Conservation (phyloP, 1,140 invertebrate genomes). For the Palaemon carinicauda region DNA sequence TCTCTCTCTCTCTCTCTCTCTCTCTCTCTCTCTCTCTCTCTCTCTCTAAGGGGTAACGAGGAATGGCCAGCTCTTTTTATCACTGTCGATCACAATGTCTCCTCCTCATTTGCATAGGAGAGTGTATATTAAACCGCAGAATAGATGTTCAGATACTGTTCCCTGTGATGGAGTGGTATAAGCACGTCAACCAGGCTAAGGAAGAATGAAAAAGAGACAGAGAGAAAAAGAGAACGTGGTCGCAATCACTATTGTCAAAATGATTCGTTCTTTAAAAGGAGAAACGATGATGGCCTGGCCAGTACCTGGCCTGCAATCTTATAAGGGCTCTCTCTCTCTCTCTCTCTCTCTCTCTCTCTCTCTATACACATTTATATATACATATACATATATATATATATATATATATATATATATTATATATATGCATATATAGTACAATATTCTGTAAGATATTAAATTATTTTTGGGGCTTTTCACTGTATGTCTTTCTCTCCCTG, state of each 20-base stretch:
- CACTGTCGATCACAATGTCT: constrained; percentile 17
- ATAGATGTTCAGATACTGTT: constrained; percentile 39
- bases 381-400: too few relatives aligned
- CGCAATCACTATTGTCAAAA: not conserved
- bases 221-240: not conserved
- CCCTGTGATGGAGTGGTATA: constrained; percentile 36
- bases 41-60: not conserved
- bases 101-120: constrained; percentile 40
- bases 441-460: too few relatives aligned
- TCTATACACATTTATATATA: too few relatives aligned
- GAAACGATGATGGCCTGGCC: too few relatives aligned
- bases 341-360: constrained; percentile 30
- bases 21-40: not conserved
- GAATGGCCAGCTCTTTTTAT: not conserved
- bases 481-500: not conserved
- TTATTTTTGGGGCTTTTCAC: too few relatives aligned
- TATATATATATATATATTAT: too few relatives aligned
- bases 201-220: too few relatives aligned
- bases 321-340: not conserved
- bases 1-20: not conserved
- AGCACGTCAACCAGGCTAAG: not conserved
- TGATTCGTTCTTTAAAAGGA: not conserved
- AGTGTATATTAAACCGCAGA: constrained; percentile 28
- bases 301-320: not conserved
- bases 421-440: too few relatives aligned